Evolutionary conservation across 2,113 vertebrate genomes (phyloP).

Genomic region (Lepus timidus): DNA sequence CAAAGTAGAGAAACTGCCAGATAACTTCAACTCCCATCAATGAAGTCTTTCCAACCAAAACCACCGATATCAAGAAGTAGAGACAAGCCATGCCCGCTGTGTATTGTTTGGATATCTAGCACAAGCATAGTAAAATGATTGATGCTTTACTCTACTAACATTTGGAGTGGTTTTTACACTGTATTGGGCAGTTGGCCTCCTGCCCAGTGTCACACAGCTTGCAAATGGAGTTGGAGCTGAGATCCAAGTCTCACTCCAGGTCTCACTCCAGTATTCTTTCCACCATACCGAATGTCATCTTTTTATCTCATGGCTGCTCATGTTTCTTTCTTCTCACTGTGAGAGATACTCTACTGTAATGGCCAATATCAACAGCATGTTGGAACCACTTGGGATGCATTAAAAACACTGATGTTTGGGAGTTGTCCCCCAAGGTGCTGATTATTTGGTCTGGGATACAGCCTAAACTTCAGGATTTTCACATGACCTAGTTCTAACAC

Average conservation of each 20-base stretch:
- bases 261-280: slow-evolving; percentile 48
- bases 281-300: slow-evolving; percentile 27
- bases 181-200: not conserved
- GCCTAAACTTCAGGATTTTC: not conserved
- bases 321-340: slow-evolving; percentile 12
- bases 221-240: not conserved
- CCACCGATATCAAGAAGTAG: not conserved
- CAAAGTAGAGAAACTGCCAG: not conserved
- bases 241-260: not conserved
- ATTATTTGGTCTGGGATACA: not conserved
- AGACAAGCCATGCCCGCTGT: not conserved
- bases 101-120: not conserved
- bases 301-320: not conserved
- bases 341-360: not conserved
- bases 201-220: not conserved
- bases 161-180: not conserved
- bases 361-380: not conserved
- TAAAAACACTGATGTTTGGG: not conserved
- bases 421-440: not conserved
- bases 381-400: not conserved
- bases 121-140: not conserved
- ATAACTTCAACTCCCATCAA: not conserved
- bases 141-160: not conserved
- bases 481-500: not conserved
- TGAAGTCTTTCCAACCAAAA: not conserved